These are phyloP conservation scores for Clanis bilineata DNA, from an alignment of 2,888 invertebrate genomes.

Conservation along the genomic window DNA sequence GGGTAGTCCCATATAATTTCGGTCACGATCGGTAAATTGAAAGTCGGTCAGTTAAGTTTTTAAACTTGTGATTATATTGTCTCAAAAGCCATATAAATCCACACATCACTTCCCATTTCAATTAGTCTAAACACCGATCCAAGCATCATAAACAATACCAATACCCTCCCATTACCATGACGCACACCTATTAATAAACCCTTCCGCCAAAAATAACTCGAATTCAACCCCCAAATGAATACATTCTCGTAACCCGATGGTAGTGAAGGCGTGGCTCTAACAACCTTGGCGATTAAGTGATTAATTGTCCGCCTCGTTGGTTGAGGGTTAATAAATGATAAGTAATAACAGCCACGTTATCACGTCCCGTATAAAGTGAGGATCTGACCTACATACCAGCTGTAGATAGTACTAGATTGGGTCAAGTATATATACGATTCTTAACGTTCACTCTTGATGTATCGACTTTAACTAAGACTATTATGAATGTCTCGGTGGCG, in stretches of 20 bases:
- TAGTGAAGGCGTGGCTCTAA: conserved; percentile 4
- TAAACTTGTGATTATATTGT: too few species aligned
- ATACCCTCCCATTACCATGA: not conserved
- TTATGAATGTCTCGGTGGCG: too few species aligned
- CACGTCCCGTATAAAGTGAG: conserved; percentile 37
- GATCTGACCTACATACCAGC: conserved; percentile 45
- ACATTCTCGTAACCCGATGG: conserved; percentile 2
- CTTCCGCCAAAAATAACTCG: conserved; percentile 2
- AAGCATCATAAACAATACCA: too few species aligned
- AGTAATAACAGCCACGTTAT: conserved; percentile 47
- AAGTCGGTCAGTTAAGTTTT: too few species aligned
- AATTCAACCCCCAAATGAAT: conserved; percentile 20
- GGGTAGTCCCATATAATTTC: too few species aligned
- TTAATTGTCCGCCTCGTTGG: conserved; percentile 35
- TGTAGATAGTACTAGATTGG: conserved; percentile 1
- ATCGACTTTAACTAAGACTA: too few species aligned
- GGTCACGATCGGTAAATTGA: too few species aligned
- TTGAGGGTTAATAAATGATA: conserved; percentile 43
- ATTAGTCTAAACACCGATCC: too few species aligned
- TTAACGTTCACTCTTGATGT: too few species aligned
- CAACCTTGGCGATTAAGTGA: conserved; percentile 26
- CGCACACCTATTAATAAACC: not conserved
- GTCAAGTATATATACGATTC: not conserved
- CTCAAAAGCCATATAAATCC: too few species aligned
- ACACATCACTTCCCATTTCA: too few species aligned